phyloP scores from a whole-genome alignment of 2,888 invertebrate species.

The Digitonthophagus gazella region DNA sequence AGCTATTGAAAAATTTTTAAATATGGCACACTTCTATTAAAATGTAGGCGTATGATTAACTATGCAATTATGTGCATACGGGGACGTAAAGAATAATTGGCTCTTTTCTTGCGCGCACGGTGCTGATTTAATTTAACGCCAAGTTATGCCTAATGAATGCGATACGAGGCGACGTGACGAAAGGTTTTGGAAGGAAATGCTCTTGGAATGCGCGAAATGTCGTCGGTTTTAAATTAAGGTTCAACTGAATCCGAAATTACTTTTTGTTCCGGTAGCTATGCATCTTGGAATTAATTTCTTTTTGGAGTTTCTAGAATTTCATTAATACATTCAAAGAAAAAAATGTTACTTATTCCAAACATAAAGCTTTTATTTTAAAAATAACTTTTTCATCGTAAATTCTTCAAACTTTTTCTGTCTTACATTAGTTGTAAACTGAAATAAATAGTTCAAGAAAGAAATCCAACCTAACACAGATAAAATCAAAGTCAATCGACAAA shows the following conservation, averaged over 20 bases:
- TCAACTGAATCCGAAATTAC: not conserved
- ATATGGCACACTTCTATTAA: not conserved
- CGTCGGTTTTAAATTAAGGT: not conserved
- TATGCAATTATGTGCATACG: not conserved
- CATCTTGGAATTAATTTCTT: not conserved
- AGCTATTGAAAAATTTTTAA: not conserved
- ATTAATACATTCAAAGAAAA: too few relatives aligned
- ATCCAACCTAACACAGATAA: too few relatives aligned
- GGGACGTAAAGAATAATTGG: not conserved
- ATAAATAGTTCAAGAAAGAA: not conserved
- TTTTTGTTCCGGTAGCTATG: too few relatives aligned
- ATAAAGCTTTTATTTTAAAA: too few relatives aligned
- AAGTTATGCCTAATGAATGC: not conserved
- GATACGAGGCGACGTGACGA: not conserved
- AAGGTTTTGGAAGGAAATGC: not conserved
- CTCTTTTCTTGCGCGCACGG: not conserved
- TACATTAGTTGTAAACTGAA: not conserved
- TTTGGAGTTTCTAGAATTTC: too few relatives aligned
- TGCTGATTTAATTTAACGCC: not conserved
- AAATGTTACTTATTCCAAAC: too few relatives aligned
- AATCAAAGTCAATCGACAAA: too few relatives aligned
- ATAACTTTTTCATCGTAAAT: not conserved
- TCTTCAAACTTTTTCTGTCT: not conserved
- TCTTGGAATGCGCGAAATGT: not conserved
- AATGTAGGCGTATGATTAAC: not conserved